phyloP scores from a whole-genome alignment of 2,113 vertebrate species.

The Hippocampus zosterae region DNA sequence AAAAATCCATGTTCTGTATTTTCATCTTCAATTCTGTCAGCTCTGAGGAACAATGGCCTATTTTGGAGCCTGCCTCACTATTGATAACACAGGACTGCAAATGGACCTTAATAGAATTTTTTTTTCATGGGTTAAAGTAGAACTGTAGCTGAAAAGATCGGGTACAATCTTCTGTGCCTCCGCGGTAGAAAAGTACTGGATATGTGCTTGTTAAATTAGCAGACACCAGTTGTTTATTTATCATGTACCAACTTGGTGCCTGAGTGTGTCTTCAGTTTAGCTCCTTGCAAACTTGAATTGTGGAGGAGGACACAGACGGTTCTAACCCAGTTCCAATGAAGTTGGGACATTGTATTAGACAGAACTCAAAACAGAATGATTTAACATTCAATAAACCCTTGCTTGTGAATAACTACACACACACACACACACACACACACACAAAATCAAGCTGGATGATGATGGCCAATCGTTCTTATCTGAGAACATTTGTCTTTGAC shows the following conservation, averaged over 20 bases:
- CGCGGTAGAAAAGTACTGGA: not conserved
- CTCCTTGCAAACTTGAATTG: not conserved
- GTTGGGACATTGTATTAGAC: too few relatives aligned
- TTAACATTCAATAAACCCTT: too few relatives aligned
- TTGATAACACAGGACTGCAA: not conserved
- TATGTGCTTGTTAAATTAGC: not conserved
- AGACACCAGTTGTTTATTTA: not conserved
- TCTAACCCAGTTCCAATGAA: not conserved
- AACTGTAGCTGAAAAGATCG: not conserved
- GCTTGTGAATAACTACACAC: too few relatives aligned
- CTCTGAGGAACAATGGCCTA: slow-evolving; percentile 15
- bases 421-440: too few relatives aligned
- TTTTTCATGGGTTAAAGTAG: slow-evolving; percentile 4
- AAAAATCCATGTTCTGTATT: slow-evolving; percentile 25
- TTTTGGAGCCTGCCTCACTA: not conserved
- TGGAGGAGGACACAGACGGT: not conserved
- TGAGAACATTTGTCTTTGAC: slow-evolving; percentile 52
- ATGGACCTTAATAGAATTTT: not conserved
- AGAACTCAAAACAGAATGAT: too few relatives aligned
- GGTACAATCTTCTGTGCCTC: not conserved
- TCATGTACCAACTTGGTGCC: not conserved
- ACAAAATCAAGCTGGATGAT: not conserved
- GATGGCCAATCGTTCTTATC: slow-evolving; percentile 1
- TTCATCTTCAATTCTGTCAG: slow-evolving; percentile 8
- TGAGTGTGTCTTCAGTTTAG: not conserved